Percentiles rank a stretch among this genome's conserved stretches.
These are phyloP conservation scores for Caenorhabditis plicata DNA, from an alignment of 2,888 invertebrate species.

Conservation along the genomic window DNA sequence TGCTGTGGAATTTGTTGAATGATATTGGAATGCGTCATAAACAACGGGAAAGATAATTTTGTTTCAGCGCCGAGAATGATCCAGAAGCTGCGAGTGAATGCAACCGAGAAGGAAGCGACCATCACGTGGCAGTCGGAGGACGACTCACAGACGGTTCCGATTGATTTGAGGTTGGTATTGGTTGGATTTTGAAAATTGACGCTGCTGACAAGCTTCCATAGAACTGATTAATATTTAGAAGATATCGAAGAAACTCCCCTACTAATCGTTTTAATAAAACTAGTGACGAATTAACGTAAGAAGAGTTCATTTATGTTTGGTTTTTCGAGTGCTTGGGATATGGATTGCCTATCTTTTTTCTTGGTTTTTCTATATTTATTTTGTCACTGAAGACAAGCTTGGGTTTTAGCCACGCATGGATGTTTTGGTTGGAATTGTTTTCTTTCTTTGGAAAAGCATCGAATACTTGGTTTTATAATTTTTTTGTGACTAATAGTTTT, in stretches of 20 bases:
- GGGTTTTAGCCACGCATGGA: no score
- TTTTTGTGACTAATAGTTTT: no score
- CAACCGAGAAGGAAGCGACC: conserved; percentile 49
- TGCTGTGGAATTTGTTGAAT: conserved; percentile 4
- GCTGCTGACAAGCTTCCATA: not conserved
- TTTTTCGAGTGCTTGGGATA: no score
- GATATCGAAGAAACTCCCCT: conserved; percentile 4
- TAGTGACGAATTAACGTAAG: no score
- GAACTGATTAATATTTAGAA: not conserved
- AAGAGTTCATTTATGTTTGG: no score
- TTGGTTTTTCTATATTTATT: no score
- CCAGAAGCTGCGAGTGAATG: conserved; percentile 52
- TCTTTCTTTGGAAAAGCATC: no score
- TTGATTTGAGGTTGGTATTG: conserved; percentile 53
- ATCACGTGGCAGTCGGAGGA: conserved; percentile 57
- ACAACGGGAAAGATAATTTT: not conserved
- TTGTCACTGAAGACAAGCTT: not conserved
- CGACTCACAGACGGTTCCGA: conserved; percentile 36
- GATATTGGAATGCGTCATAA: conserved; percentile 2
- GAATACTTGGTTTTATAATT: conserved; percentile 1
- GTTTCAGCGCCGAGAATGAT: conserved; percentile 61
- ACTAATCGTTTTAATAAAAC: no score
- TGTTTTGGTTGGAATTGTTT: no score
- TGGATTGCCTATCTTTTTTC: no score
- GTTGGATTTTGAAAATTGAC: no score